Base-by-base conservation (phyloP, 1,140 invertebrate genomes). In the Scylla paramamosain region DNA sequence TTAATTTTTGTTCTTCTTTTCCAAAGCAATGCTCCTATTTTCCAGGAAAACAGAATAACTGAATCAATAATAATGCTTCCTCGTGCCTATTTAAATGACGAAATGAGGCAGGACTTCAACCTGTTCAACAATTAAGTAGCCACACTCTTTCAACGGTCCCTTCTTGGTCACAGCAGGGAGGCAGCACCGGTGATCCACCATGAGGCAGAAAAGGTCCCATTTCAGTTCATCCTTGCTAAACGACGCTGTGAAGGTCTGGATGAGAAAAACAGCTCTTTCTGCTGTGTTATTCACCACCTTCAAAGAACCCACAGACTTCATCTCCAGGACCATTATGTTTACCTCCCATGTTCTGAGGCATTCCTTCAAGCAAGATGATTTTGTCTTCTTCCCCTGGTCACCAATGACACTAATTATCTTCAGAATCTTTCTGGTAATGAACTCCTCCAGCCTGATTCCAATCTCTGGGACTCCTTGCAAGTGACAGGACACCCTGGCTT, bases 51-150 rank as follows among this genome's bases (percentile, higher is more conserved):
- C 39, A 39, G 6, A 1, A 39, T 39, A 39, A 39, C 39, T 39
- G 39, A 39, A 39, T 39, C 6, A 39, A 39, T 6, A 29, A 88
- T 31, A 88, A 28, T 82, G 20, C 77, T 82, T 82, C 77, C 77
- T 82, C 28, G 7, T 82, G 77, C 77, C 77, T 82, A 82, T 7
- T 3, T 82, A 7, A 82, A 82, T 28, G 77, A 7, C 28, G 7
- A 82, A 82, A 82, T 39, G 39, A 82, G 77, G 67, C n/a, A n/a
- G 67, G 67, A 82, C 77, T 82, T 82, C 77, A 82, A 82, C 28
- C 4, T 82, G 28, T 82, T 82, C 77, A 3, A 82, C 20, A 82
- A 82, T 82, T 82, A 1, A 82, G 7, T 7, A 82, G 28, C 28
- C 77, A 82, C 7, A 1, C 77, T 82, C 77, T 28, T 3, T 82